phyloP scores from a whole-genome alignment of 1,140 invertebrate species.

The Schlechtendalia chinensis region DNA sequence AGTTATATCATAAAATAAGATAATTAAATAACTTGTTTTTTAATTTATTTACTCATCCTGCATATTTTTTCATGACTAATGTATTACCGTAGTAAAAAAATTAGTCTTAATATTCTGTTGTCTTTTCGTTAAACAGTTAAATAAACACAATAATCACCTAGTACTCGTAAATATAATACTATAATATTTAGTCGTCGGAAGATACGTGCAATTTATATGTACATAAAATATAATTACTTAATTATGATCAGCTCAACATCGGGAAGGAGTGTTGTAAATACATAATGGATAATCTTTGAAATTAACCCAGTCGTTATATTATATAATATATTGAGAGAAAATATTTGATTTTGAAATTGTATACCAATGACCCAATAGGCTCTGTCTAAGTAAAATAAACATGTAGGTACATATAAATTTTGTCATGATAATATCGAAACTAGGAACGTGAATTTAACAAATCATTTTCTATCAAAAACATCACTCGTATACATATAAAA shows the following conservation, averaged over 20 bases:
- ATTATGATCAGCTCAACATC: not conserved
- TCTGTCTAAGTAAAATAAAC: too few species aligned
- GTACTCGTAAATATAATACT: not conserved
- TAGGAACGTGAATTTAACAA: not conserved
- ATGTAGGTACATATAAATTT: not conserved
- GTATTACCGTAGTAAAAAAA: too few species aligned
- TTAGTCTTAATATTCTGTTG: not conserved
- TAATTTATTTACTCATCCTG: too few species aligned
- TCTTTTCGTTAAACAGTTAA: not conserved
- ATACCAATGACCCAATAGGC: not conserved
- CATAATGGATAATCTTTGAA: not conserved
- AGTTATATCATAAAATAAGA: too few species aligned
- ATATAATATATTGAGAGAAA: not conserved
- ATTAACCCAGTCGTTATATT: not conserved
- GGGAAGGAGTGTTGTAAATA: not conserved
- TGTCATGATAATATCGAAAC: not conserved
- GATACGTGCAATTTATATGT: not conserved
- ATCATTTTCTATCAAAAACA: too few species aligned
- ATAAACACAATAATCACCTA: not conserved
- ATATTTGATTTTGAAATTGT: not conserved
- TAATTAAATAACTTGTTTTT: too few species aligned
- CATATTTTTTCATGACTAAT: too few species aligned
- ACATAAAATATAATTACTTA: not conserved
- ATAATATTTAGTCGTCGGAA: not conserved
- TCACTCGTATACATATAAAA: too few species aligned